Conservation (phyloP, 2,888 invertebrate genomes). For the Coelinius sp. region DNA sequence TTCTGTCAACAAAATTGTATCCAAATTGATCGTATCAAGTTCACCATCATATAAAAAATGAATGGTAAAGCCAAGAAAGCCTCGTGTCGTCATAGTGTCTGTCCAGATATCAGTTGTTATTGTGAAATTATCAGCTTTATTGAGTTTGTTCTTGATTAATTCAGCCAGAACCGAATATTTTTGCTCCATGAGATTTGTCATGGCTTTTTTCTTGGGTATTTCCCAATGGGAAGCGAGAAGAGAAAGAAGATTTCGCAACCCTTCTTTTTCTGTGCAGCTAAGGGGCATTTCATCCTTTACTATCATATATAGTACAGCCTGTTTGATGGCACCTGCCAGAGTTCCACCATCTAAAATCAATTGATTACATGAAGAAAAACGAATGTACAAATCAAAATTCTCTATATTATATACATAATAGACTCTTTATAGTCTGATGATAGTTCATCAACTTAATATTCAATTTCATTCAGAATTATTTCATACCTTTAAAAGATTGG, state of each 20-base stretch:
- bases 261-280: conserved; percentile 40
- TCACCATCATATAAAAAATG: conserved; percentile 33
- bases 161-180: conserved; percentile 28
- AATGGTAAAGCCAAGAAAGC: conserved; percentile 40
- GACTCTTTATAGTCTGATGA: too few relatives aligned
- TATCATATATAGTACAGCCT: conserved; percentile 40
- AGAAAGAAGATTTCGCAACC: conserved; percentile 41
- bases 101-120: conserved; percentile 40
- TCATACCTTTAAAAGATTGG: too few relatives aligned
- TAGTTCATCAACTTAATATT: too few relatives aligned
- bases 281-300: conserved; percentile 42
- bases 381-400: too few relatives aligned
- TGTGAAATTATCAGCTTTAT: background rate
- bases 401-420: too few relatives aligned
- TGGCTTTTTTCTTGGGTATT: conserved; percentile 31
- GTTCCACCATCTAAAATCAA: conserved; percentile 27
- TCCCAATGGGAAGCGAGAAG: conserved; percentile 35
- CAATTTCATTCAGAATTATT: too few relatives aligned
- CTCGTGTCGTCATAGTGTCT: conserved; percentile 22
- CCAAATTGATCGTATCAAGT: conserved; percentile 31
- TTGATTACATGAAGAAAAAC: too few relatives aligned
- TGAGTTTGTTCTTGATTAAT: conserved; percentile 24
- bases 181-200: conserved; percentile 21
- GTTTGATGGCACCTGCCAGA: background rate
- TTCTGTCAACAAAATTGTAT: background rate